These are phyloP conservation scores for Montifringilla adamsi DNA, from an alignment of 2,113 vertebrate species.

Conservation along the genomic window DNA sequence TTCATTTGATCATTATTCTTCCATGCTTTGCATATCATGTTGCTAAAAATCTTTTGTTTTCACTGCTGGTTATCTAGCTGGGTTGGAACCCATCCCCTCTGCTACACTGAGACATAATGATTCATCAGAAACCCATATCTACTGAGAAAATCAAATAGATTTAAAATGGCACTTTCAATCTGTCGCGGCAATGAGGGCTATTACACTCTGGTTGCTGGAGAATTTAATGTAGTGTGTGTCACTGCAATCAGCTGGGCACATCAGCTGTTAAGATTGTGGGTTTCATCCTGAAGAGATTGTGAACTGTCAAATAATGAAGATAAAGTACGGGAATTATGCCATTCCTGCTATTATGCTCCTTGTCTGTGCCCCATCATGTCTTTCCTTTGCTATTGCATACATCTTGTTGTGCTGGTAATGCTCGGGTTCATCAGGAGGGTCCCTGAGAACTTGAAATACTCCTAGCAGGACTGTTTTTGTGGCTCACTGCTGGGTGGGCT, in stretches of 20 bases:
- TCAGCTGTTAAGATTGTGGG: not conserved
- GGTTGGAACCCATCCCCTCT: not conserved
- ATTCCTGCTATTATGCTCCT: not conserved
- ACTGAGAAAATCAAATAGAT: not conserved
- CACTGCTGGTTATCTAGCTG: not conserved
- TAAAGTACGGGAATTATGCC: not conserved
- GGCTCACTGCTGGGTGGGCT: not conserved
- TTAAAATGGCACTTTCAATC: conserved; percentile 18
- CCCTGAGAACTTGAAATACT: not conserved
- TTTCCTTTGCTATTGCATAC: not conserved
- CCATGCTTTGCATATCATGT: not conserved
- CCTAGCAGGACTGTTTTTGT: not conserved
- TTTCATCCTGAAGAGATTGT: not conserved
- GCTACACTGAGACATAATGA: not conserved
- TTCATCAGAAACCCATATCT: not conserved
- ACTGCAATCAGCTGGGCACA: not conserved
- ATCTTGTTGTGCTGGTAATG: not conserved
- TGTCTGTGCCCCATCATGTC: not conserved
- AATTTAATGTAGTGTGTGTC: conserved; percentile 22
- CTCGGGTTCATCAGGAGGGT: not conserved
- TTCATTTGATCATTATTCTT: not conserved
- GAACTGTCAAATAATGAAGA: conserved; percentile 29
- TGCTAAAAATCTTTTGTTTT: not conserved
- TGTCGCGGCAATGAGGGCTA: not conserved
- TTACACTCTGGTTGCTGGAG: not conserved